Evolutionary conservation across 2,888 invertebrate genomes (phyloP), one percentile per base, ranked within the genome.

Genomic region (Drosophila histrio): DNA sequence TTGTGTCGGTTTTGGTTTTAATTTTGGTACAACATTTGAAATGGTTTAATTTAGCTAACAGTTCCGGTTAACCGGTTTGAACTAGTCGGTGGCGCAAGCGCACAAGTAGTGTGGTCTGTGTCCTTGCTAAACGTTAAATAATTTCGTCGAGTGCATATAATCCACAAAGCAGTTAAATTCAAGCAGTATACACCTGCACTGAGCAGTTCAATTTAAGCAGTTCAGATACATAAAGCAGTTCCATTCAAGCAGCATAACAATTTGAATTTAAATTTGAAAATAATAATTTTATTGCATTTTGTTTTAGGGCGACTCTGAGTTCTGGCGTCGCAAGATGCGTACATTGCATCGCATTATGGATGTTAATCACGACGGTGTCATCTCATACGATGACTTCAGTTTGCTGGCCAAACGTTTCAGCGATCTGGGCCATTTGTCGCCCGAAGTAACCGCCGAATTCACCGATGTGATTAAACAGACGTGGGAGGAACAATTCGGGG

Each of bases 301-400:
- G 1, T 57, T 72, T 3, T 47, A 92, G 92, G 92, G 92, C 4
- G 90, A 91, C 39, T 91, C 90, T 15, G 94, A 94, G 61, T 96
- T 97, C 90, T 97, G 96, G 96, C 93, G 96, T 26, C 94, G 95
- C 86, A 97, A 97, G 92, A 96, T 97, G 95, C 94, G 96, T 28
- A 96, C 96, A 0, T 94, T 97, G 57, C 97, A 97, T 92, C 94
- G 94, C 78, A 95, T 96, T 66, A 92, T 97, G 73, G 97, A 97
- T 90, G 94, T 97, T 0, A 96, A 97, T 92, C 96, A 96, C 89
- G 97, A 97, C 83, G 96, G 97, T 0, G 95, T 97, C 71, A 94
- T 97, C 84, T 96, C 96, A 1, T 96, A 93, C 91, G 96, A 96
- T 84, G 97, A 97, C 90, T 96, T 96, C 91, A 93, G 93, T 88